Percentiles rank a stretch among this genome's conserved stretches.
Conservation (phyloP, 2,888 invertebrate species). For the Lepidochrysops patricia region DNA sequence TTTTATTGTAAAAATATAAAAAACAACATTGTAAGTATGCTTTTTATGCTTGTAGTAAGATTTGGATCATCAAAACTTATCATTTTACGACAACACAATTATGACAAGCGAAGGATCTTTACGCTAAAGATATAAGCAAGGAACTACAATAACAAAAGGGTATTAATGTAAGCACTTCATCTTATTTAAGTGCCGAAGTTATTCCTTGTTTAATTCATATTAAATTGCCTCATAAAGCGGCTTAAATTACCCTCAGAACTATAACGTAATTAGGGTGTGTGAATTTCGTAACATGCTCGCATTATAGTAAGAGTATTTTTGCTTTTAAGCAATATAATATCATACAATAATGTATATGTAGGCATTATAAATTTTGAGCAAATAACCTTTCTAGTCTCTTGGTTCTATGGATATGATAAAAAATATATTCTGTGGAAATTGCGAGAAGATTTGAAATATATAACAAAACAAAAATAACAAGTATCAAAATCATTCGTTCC, state of each 20-base stretch:
- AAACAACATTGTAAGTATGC: too few relatives aligned
- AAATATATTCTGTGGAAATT: too few relatives aligned
- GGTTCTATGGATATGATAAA: too few relatives aligned
- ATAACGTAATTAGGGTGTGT: background rate
- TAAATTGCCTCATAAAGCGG: background rate
- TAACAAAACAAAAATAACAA: slow-evolving; percentile 22
- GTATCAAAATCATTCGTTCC: slow-evolving; percentile 35
- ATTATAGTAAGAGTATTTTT: background rate
- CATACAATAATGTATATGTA: background rate
- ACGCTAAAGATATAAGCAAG: background rate
- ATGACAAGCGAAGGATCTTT: background rate
- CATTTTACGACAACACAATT: too few relatives aligned
- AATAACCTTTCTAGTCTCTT: too few relatives aligned
- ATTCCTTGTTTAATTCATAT: slow-evolving; percentile 1
- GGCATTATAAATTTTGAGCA: too few relatives aligned
- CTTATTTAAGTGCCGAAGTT: background rate
- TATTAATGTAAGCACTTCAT: slow-evolving; percentile 1
- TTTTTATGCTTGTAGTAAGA: too few relatives aligned
- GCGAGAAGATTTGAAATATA: background rate
- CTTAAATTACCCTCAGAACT: background rate
- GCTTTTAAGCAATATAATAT: background rate
- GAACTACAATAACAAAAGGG: background rate
- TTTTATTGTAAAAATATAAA: too few relatives aligned
- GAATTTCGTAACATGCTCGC: background rate
- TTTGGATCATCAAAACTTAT: too few relatives aligned